These are phyloP conservation scores for Cataglyphis livida DNA, from an alignment of 2,888 invertebrate species.

Conservation along the genomic window DNA sequence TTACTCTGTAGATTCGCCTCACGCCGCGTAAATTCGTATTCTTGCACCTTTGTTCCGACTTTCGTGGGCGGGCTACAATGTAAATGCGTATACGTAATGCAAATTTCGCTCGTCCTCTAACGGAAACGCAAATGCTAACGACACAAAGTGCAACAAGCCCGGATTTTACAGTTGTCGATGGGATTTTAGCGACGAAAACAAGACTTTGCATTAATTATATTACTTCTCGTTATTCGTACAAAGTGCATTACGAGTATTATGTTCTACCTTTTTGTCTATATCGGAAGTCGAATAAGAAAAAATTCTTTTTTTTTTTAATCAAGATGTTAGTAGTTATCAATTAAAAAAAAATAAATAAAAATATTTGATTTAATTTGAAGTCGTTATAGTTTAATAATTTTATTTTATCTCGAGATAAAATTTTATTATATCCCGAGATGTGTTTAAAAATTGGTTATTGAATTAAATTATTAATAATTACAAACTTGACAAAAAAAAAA, in stretches of 20 bases:
- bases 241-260: not conserved
- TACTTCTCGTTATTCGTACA: not conserved
- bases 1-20: not conserved
- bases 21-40: constrained; percentile 36
- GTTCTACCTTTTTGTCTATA: not conserved
- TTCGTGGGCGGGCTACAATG: constrained; percentile 24
- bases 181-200: constrained; percentile 50
- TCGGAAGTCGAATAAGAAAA: not conserved
- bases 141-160: constrained; percentile 51
- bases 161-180: constrained; percentile 52
- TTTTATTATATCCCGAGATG: not conserved
- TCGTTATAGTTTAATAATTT: not conserved
- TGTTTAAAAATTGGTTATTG: not conserved
- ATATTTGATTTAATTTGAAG: not conserved
- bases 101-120: constrained; percentile 36
- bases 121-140: constrained; percentile 57
- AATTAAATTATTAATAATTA: not conserved
- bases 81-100: constrained; percentile 31
- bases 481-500: not conserved
- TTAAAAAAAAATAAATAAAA: not conserved
- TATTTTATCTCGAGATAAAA: not conserved
- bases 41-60: constrained; percentile 40
- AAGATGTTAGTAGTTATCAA: not conserved
- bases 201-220: constrained; percentile 22
- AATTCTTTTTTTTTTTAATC: not conserved